These are phyloP conservation scores for Rhea pennata DNA, from an alignment of 2,113 vertebrate species.

Conservation along the genomic window DNA sequence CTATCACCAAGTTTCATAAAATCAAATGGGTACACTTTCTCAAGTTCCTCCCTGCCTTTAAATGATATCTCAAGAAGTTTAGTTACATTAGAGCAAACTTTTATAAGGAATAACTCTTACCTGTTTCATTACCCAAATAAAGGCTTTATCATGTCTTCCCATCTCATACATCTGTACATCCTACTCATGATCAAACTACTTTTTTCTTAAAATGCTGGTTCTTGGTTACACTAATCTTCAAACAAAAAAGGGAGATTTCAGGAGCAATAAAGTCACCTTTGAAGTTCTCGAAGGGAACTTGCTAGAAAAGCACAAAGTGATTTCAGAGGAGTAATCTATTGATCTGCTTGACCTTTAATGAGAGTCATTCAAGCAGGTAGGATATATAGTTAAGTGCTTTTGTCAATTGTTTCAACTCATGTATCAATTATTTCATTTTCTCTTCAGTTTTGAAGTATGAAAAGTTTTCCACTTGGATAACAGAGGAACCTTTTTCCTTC, in stretches of 20 bases:
- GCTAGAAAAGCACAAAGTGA: rapidly evolving
- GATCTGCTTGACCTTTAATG: background rate
- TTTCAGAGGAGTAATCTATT: background rate
- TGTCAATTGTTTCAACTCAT: background rate
- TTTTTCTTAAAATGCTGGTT: background rate
- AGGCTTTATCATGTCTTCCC: background rate
- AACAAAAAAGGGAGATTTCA: background rate
- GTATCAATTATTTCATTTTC: background rate
- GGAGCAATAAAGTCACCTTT: background rate
- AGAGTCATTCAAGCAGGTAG: background rate
- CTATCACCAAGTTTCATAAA: background rate
- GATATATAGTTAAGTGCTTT: background rate
- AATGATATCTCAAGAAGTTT: background rate
- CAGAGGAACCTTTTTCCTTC: rapidly evolving
- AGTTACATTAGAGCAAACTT: background rate
- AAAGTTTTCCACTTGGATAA: background rate
- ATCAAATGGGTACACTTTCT: background rate
- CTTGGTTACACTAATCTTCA: background rate
- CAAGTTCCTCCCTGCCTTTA: background rate
- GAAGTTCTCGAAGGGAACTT: background rate
- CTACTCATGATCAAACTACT: background rate
- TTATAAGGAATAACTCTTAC: background rate
- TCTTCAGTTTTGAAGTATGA: background rate
- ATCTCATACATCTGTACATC: background rate
- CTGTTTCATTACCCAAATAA: background rate